These are phyloP conservation scores for Colletes gigas DNA, from an alignment of 1,140 invertebrate species.

Conservation along the genomic window DNA sequence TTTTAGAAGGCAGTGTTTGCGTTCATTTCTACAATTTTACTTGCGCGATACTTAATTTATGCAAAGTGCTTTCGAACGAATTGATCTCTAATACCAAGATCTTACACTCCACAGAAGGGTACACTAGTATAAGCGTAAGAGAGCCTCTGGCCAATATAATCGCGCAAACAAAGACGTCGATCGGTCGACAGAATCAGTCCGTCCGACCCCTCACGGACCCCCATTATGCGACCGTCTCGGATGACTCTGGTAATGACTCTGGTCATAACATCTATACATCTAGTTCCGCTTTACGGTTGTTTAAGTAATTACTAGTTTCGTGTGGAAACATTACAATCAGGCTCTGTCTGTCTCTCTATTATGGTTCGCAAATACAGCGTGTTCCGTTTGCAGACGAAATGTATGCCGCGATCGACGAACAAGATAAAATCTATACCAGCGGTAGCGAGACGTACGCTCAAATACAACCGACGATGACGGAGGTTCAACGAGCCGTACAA, in stretches of 20 bases:
- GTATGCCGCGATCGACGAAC: slow-evolving; percentile 94
- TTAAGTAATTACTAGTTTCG: too few species aligned
- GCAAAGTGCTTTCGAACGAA: too few species aligned
- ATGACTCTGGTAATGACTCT: slow-evolving; percentile 91
- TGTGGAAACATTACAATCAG: too few species aligned
- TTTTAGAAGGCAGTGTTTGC: too few species aligned
- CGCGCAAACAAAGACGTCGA: slow-evolving; percentile 81
- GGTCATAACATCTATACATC: too few species aligned
- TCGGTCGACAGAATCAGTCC: slow-evolving; percentile 78
- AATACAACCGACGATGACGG: slow-evolving; percentile 86
- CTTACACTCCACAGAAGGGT: slow-evolving; percentile 85
- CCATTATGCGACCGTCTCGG: slow-evolving; percentile 91
- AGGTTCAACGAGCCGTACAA: slow-evolving; percentile 78
- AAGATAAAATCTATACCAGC: slow-evolving; percentile 87
- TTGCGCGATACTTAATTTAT: too few species aligned
- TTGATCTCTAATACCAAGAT: not conserved
- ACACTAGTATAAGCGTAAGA: slow-evolving; percentile 94
- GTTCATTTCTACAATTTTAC: too few species aligned
- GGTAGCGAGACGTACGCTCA: slow-evolving; percentile 95
- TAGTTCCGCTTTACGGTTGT: too few species aligned
- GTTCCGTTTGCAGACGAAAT: slow-evolving; percentile 87
- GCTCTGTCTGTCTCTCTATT: too few species aligned
- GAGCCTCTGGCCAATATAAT: slow-evolving; percentile 91
- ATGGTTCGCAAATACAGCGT: not conserved
- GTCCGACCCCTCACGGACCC: slow-evolving; percentile 83